A percentile compares a stretch with the other conserved stretches of the same genome.
Conservation (phyloP, 1,140 invertebrate species). For the Drosophila pallidifrons region DNA sequence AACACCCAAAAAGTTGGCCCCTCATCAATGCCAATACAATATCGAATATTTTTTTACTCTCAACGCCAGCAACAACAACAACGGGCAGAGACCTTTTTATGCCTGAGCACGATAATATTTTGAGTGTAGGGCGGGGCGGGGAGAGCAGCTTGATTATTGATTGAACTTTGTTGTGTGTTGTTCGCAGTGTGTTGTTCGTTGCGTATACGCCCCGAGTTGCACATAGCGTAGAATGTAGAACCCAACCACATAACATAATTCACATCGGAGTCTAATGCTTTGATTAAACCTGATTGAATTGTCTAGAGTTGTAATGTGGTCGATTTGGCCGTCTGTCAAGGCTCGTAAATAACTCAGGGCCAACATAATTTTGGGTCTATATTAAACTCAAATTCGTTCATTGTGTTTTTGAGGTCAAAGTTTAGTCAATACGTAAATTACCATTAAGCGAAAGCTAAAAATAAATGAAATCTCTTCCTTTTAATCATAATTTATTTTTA, state of each 20-base stretch:
- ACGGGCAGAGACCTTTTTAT: conserved; percentile 61
- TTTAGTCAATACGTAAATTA: too few species aligned
- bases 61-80: conserved; percentile 5
- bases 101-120: conserved; percentile 58
- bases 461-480: too few species aligned
- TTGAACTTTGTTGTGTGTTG: conserved; percentile 54
- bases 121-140: conserved; percentile 10
- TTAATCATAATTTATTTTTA: too few species aligned
- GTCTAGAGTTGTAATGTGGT: conserved; percentile 58
- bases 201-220: conserved; percentile 24
- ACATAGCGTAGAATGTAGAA: conserved; percentile 5
- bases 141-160: conserved; percentile 62
- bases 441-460: too few species aligned
- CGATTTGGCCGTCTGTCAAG: conserved; percentile 47
- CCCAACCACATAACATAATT: conserved; percentile 17
- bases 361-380: conserved; percentile 28
- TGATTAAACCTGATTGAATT: conserved; percentile 82
- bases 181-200: conserved; percentile 15
- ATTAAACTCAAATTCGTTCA: conserved; percentile 21
- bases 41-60: conserved; percentile 61
- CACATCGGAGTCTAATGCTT: conserved; percentile 58
- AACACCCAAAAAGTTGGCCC: conserved; percentile 25
- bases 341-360: conserved; percentile 43
- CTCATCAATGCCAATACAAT: conserved; percentile 73
- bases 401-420: too few species aligned